phyloP scores from a whole-genome alignment of 2,797 vertebrate genomes.

The Crypturellus tataupa region DNA sequence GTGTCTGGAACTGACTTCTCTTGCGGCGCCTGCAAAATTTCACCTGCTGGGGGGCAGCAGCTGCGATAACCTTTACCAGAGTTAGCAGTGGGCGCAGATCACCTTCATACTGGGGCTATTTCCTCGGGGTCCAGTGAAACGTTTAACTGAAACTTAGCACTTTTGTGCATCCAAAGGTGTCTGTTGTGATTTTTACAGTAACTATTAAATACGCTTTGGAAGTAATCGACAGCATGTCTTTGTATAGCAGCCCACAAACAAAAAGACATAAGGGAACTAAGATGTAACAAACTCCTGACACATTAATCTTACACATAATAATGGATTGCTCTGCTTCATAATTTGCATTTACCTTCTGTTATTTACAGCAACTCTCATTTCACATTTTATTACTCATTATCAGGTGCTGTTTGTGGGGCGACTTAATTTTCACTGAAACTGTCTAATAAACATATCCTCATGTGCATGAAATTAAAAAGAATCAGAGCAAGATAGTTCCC shows the following conservation, averaged over 20 bases:
- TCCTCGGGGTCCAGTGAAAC: not conserved
- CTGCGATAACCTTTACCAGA: too few relatives aligned
- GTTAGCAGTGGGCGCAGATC: too few relatives aligned
- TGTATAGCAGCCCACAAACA: not conserved
- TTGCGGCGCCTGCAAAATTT: too few relatives aligned
- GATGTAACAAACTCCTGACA: not conserved
- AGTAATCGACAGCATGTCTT: not conserved
- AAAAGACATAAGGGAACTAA: not conserved
- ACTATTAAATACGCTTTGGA: not conserved
- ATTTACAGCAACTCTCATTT: not conserved
- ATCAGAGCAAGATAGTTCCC: not conserved
- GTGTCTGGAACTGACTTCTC: too few relatives aligned
- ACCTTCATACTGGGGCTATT: too few relatives aligned
- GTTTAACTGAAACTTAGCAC: not conserved
- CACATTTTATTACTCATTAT: not conserved
- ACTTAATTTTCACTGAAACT: not conserved
- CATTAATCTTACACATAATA: not conserved
- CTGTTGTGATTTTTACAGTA: not conserved
- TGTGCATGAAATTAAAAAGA: constrained; percentile 15
- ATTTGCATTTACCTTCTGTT: not conserved
- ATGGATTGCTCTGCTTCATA: not conserved
- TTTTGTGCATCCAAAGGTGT: not conserved
- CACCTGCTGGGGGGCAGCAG: too few relatives aligned
- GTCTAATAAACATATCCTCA: not conserved
- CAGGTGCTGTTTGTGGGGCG: not conserved